Percentiles rank a stretch among this genome's conserved stretches.
Evolutionary conservation across 2,113 vertebrate genomes (phyloP).

Genomic region (Odocoileus virginianus): DNA sequence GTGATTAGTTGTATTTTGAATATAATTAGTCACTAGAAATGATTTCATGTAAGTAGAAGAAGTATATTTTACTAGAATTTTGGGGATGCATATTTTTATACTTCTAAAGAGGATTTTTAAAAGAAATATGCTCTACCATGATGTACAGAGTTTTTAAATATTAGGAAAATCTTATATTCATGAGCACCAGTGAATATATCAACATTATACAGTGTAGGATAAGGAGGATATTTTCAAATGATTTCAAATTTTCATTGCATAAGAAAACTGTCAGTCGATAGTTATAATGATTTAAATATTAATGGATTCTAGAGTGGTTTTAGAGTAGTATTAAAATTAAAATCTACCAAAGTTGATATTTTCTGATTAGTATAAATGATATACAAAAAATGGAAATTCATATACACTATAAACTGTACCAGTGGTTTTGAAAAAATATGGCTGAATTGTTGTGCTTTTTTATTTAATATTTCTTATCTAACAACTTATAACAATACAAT

Average conservation of each 20-base stretch:
- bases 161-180: conserved; percentile 39
- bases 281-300: conserved; percentile 35
- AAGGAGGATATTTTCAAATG: conserved; percentile 1
- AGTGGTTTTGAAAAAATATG: neutral
- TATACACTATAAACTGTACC: neutral
- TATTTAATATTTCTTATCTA: neutral
- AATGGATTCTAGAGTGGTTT: neutral
- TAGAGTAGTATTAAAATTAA: conserved; percentile 45
- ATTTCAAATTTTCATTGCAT: conserved; percentile 14
- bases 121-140: neutral
- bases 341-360: neutral
- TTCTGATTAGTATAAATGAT: conserved; percentile 35
- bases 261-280: neutral
- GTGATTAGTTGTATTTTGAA: neutral
- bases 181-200: conserved; percentile 11
- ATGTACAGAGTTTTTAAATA: conserved; percentile 26
- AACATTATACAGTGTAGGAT: neutral
- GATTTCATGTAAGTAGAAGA: neutral
- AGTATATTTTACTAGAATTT: conserved; percentile 11
- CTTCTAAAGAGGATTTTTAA: conserved; percentile 17
- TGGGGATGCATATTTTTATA: neutral
- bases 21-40: neutral
- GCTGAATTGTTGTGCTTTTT: neutral
- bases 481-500: neutral
- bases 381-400: neutral